Conservation (phyloP, 2,113 vertebrate species). For the Chunga burmeisteri region DNA sequence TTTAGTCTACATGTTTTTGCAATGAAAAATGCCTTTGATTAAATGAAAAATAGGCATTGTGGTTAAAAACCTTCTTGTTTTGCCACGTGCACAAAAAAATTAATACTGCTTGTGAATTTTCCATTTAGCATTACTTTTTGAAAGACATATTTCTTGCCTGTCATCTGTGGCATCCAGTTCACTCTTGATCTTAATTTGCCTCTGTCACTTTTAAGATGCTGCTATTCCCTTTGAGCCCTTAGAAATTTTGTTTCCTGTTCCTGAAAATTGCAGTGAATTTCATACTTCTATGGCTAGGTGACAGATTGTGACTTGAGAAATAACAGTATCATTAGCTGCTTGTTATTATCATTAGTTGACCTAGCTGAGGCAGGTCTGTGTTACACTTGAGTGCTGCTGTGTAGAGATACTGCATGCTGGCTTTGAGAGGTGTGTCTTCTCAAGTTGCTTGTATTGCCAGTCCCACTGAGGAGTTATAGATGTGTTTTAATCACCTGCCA, state of each 20-base stretch:
- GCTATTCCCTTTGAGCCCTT: neutral
- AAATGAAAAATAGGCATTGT: neutral
- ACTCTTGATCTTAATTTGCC: neutral
- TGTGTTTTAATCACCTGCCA: neutral
- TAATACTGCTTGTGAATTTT: neutral
- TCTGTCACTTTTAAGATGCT: neutral
- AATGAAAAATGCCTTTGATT: neutral
- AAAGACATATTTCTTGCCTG: fast-evolving
- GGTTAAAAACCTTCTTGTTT: neutral
- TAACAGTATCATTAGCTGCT: neutral
- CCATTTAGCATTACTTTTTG: neutral
- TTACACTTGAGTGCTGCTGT: neutral
- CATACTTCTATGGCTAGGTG: neutral
- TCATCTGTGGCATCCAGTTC: neutral
- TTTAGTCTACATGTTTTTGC: neutral
- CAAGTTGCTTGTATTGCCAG: neutral
- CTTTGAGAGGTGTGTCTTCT: neutral
- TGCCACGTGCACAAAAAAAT: neutral
- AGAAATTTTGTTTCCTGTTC: neutral
- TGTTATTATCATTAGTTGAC: neutral
- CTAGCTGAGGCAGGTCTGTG: neutral
- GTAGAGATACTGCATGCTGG: neutral
- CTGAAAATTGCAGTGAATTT: neutral
- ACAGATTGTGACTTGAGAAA: neutral
- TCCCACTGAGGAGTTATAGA: neutral